Evolutionary conservation across 2,888 invertebrate genomes (phyloP), one percentile per base, ranked within the genome.

Genomic region (Scrobipalpa atriplicella): DNA sequence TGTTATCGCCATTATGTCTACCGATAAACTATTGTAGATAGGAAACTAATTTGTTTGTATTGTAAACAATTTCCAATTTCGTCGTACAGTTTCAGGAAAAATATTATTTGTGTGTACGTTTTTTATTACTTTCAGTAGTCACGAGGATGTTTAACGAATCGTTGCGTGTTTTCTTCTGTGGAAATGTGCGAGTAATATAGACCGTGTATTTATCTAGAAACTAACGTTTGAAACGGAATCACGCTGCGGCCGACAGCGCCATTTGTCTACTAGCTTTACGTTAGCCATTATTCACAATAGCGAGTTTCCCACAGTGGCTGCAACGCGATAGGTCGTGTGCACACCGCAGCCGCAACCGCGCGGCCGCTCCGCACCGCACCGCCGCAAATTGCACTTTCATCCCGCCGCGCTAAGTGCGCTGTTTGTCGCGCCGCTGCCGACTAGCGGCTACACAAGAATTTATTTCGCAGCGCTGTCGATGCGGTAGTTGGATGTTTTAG

Each of bases 351-450:
- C 62, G 70, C 63, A 58, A 65, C 64, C 18, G 54, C 61, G 51
- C 69, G 66, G 64, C 66, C 38, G 38, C 36, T 29, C 51, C 52
- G 41, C 52, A 21, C 29, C 39, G 38, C 13, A 51, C 18, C 36
- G 51, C 68, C 64, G 41, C 64, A 77, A 77, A 79, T 76, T 76
- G 75, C 74, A 76, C 77, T 78, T 76, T 74, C 74, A 78, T 78
- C 75, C 72, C 75, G 69, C 71, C 65, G 41, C 71, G 74, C 71
- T 75, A 73, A 76, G 75, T 76, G 67, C 63, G 66, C 78, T 81
- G 84, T 84, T 83, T 85, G 80, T 80, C 78, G 78, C 77, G 71
- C 68, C 67, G 29, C 29, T 36, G 36, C 58, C 36, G 29, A 66
- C 36, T n/a, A n/a, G n/a, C n/a, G n/a, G n/a, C n/a, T 36, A 52